Base-by-base conservation (phyloP, 2,888 invertebrate species). In the Pandemis heparana region DNA sequence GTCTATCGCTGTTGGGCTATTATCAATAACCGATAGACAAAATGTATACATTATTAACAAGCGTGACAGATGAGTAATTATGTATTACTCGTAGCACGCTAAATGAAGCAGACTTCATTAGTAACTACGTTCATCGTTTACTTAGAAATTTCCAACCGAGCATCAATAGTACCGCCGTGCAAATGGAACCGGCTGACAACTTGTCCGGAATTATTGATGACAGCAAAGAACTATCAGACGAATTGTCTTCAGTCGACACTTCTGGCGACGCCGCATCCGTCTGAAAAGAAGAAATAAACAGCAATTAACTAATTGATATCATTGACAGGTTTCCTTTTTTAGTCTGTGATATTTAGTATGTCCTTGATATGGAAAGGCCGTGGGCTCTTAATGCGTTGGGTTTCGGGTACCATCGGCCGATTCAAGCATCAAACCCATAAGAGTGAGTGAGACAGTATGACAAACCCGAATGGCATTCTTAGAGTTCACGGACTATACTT, bases 81-180 rank as follows among this genome's bases (percentile, higher is more conserved):
- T 14, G 23, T 16, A 64, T 68, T 78, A 78, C 79, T 79, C 75
- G 74, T 64, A 63, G 74, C 75, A 80, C 81, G 77, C 78, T 59
- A 70, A 65, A 39, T 62, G 69, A 75, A 73, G 72, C 66, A 60
- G 46, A 67, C 62, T 62, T 74, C 56, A 32, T 41, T 43, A 43
- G 14, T n/a, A 4, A 23, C 64, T 32, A 3, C 56, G 77, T 94
- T 95, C 95, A 96, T 89, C 95, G 95, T 77, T 95, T 90, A 72
- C 93, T 95, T 5, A 96, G 92, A 61, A 96, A 86, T 80, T 95
- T 95, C 96, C 96, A 96, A 12, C 96, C 96, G 5, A 96, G 91
- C 86, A 96, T 92, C 83, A 96, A 94, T 70, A 96, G 91, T 41
- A 96, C 95, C 5, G 96, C 96, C 4, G 96, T 96, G 89, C 96